A percentile compares a stretch with the other conserved stretches of the same genome.
These are phyloP conservation scores for Tetramorium simillimum DNA, from an alignment of 1,140 invertebrate species.

Conservation along the genomic window DNA sequence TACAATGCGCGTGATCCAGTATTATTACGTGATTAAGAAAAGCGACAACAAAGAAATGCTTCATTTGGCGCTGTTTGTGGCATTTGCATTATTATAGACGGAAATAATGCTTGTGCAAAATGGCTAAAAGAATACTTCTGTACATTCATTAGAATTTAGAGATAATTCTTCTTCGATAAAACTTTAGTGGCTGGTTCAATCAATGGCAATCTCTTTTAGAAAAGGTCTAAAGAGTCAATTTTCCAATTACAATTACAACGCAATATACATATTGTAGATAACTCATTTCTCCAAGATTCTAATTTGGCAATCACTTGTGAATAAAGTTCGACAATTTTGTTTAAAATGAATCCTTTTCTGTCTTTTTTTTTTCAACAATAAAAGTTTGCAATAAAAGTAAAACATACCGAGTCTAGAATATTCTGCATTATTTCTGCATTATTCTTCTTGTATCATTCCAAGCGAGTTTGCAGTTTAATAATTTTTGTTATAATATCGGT, in stretches of 20 bases:
- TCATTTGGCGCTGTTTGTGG: background rate
- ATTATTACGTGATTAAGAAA: background rate
- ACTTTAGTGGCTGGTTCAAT: background rate
- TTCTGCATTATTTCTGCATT: background rate
- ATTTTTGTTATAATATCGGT: slow-evolving; percentile 21
- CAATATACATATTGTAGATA: background rate
- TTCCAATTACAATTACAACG: background rate
- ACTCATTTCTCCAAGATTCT: background rate
- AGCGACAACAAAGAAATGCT: background rate
- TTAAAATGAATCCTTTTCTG: background rate
- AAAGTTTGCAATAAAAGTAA: background rate
- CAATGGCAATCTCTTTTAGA: no score
- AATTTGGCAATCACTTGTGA: background rate
- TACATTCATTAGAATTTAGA: background rate
- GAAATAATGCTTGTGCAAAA: background rate
- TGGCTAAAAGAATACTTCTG: background rate
- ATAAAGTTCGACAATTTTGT: background rate
- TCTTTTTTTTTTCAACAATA: background rate
- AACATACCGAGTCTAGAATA: background rate
- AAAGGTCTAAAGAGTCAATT: background rate
- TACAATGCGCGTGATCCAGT: background rate
- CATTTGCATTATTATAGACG: background rate
- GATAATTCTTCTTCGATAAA: background rate
- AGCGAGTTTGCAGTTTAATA: background rate
- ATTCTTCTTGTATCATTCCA: background rate